Base-by-base conservation (phyloP, 2,797 vertebrate genomes). In the Sebastes steindachneri region DNA sequence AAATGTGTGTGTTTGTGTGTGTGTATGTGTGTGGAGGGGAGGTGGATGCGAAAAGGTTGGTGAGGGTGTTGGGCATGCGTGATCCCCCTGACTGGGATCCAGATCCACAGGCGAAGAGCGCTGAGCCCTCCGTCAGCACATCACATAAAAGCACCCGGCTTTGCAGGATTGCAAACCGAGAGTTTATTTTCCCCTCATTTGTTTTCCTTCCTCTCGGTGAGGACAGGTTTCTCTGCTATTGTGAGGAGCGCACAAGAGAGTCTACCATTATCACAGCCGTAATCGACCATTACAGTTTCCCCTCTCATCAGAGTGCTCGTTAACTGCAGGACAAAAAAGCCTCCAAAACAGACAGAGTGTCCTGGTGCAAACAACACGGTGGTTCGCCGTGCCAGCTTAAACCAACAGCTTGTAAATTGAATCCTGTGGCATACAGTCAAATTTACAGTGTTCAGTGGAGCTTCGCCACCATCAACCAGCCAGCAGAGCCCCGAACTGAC, bases 371-470 rank as follows among this genome's bases (percentile, higher is more conserved):
- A 93, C 92, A 91, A 92, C 89, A 68, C 86, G 75, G 84, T 53
- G 84, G 82, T 67, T 84, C 85, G 59, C 77, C 55, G 59, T 84
- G 90, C 91, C 90, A 90, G 88, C 90, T 92, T 90, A 92, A 92
- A 93, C 89, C 87, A 93, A 91, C 93, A 94, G 92, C 92, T 94
- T 92, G 92, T 91, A 94, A 94, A 95, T 93, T 91, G 92, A 94
- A 92, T 94, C 88, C 88, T 70, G 87, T 94, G 94, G 93, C 91
- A 89, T 84, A 84, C 86, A 87, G 88, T 87, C 90, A 92, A 86
- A 85, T 92, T 88, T 85, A 91, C 86, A 89, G 86, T 89, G 90
- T 93, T 91, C 89, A 83, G 77, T 87, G 92, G 88, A 88, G 86
- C 90, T 86, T 86, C 85, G 90, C 90, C 90, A 84, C 87, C 70